These are phyloP conservation scores for Melanotaenia maccullochi DNA, from an alignment of 2,797 vertebrate species.

Conservation along the genomic window DNA sequence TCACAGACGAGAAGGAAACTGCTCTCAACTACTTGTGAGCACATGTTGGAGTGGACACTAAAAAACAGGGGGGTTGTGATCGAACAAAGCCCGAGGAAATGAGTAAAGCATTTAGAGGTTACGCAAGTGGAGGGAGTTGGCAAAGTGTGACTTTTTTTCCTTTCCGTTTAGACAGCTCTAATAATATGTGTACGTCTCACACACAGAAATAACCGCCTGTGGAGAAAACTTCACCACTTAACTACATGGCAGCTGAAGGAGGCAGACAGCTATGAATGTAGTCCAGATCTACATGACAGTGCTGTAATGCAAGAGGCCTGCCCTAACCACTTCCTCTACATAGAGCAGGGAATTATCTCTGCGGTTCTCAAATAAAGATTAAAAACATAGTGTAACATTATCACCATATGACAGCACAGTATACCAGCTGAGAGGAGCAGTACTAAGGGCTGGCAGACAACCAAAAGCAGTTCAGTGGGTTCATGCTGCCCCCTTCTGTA, in stretches of 20 bases:
- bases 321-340: conserved; percentile 66
- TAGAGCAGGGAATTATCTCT: conserved; percentile 58
- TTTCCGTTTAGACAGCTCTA: conserved; percentile 25
- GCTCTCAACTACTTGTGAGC: conserved; percentile 24
- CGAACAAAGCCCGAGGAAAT: conserved; percentile 6
- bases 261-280: conserved; percentile 45
- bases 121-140: conserved; percentile 8
- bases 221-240: conserved; percentile 38
- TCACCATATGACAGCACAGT: conserved; percentile 62
- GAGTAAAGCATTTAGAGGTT: conserved; percentile 12
- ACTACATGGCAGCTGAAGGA: conserved; percentile 51
- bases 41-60: conserved; percentile 30
- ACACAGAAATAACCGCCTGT: conserved; percentile 35
- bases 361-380: conserved; percentile 55
- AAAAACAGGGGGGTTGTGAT: conserved; percentile 2
- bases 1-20: conserved; percentile 14
- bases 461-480: conserved; percentile 25
- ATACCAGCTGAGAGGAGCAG: conserved; percentile 51
- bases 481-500: conserved; percentile 67
- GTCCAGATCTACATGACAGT: conserved; percentile 57
- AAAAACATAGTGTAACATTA: conserved; percentile 59
- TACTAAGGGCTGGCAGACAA: conserved; percentile 34
- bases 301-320: conserved; percentile 49
- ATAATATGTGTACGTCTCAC: conserved; percentile 42
- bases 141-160: conserved; percentile 10